Conservation (phyloP, 2,113 vertebrate species). For the Sebastes fasciatus region DNA sequence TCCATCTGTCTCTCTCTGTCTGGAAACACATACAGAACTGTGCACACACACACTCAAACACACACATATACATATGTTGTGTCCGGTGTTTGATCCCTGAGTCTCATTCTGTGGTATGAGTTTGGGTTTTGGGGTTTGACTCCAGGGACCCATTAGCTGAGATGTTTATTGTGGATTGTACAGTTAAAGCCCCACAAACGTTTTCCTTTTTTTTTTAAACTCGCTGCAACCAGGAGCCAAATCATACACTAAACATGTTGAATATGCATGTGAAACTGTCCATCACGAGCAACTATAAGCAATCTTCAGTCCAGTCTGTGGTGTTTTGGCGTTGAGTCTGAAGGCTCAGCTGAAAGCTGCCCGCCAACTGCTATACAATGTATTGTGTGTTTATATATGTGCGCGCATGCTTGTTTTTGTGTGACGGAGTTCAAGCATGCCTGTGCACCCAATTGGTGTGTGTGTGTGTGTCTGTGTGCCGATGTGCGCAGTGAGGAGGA, state of each 20-base stretch:
- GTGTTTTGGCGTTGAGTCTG: slow-evolving; percentile 15
- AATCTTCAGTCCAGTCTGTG: slow-evolving; percentile 4
- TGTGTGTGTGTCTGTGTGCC: slow-evolving; percentile 54
- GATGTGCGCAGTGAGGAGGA: slow-evolving; percentile 84
- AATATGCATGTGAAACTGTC: slow-evolving; percentile 1
- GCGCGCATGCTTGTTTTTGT: slow-evolving; percentile 52
- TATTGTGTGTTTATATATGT: slow-evolving; percentile 38
- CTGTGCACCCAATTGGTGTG: slow-evolving; percentile 28
- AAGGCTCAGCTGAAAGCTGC: slow-evolving; percentile 28
- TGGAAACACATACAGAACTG: not conserved
- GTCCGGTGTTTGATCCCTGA: not conserved
- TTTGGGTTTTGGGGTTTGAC: slow-evolving; percentile 41
- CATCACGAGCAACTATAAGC: not conserved
- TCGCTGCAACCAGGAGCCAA: not conserved
- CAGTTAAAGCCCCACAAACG: slow-evolving; percentile 8
- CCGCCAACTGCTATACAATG: slow-evolving; percentile 30
- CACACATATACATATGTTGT: not conserved
- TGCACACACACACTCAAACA: not conserved
- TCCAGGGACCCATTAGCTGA: slow-evolving; percentile 18
- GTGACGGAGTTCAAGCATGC: slow-evolving; percentile 45
- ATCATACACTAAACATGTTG: slow-evolving; percentile 13
- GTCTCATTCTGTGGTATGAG: slow-evolving; percentile 22
- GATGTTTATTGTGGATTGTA: slow-evolving; percentile 45
- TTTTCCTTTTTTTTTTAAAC: not conserved
- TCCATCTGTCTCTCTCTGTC: not conserved